Base-by-base conservation (phyloP, 2,797 vertebrate species). In the Microchirus variegatus region DNA sequence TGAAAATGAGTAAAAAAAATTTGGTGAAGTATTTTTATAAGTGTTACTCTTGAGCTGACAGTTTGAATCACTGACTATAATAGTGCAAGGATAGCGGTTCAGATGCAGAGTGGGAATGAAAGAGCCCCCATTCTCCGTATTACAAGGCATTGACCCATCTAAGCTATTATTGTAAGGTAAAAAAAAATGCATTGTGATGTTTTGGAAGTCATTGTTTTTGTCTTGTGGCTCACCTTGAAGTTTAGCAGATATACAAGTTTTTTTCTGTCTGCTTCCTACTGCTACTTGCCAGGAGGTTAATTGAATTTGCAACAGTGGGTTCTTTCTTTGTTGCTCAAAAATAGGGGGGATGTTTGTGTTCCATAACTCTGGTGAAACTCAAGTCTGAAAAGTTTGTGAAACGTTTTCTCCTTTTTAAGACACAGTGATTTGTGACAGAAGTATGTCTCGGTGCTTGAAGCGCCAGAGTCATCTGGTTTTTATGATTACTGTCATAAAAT, bases 271-370 rank as follows among this genome's bases (percentile, higher is more conserved):
- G 19, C 44, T 40, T 67, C 50, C n/a, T 72, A 35, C 57, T 17
- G 12, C 53, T 60, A 15, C 50, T 63, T 65, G 47, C 36, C 42
- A 62, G 36, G 45, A 45, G 51, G 15, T 52, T 78, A 62, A 83
- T 84, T 83, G 50, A 81, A 75, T 78, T 76, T 77, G 22, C 38
- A 17, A 16, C 68, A 36, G 59, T 55, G 67, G 45, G 59, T 76
- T 59, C 31, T 59, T 13, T 48, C 59, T 55, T 48, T 26, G 66
- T 65, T 60, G 45, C 67, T 72, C 69, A 51, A 78, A 89, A 87
- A 79, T 85, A 84, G 87, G 84, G 87, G 84, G 84, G 83, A 68
- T 35, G 80, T 75, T 76, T 80, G 55, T 65, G 70, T 65, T 63
- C 63, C 13, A 43, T 47, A n/a, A 77, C 62, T 56, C 51, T 53